Conservation (phyloP, 2,888 invertebrate genomes). For the Euphydryas editha region DNA sequence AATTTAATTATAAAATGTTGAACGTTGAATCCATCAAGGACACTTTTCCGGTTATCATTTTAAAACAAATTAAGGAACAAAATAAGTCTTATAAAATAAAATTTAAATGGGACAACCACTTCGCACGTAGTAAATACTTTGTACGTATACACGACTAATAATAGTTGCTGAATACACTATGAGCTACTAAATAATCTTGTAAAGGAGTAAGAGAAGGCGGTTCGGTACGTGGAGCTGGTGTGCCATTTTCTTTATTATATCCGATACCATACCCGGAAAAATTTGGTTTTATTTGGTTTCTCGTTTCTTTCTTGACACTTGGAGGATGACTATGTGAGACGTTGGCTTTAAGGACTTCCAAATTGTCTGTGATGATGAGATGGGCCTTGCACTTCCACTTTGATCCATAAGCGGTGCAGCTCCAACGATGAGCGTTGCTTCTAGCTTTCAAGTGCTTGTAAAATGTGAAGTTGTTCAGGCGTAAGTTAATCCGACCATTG, state of each 20-base stretch:
- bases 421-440: constrained; percentile 71
- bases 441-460: constrained; percentile 74
- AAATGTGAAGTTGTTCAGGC: constrained; percentile 72
- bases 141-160: constrained; percentile 47
- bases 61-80: background rate
- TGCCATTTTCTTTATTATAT: constrained; percentile 42
- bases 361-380: constrained; percentile 69
- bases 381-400: constrained; percentile 74
- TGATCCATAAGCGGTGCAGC: constrained; percentile 72
- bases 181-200: constrained; percentile 68
- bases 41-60: background rate
- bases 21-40: background rate
- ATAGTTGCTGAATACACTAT: constrained; percentile 66
- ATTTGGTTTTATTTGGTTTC: constrained; percentile 34
- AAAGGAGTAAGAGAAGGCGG: constrained; percentile 56
- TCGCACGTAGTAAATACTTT: background rate
- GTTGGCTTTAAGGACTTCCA: constrained; percentile 69
- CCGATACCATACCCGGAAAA: constrained; percentile 40
- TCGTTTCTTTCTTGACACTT: constrained; percentile 51
- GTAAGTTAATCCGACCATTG: constrained; percentile 69
- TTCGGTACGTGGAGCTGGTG: constrained; percentile 26
- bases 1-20: background rate
- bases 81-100: background rate
- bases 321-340: constrained; percentile 67
- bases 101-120: background rate